phyloP scores from a whole-genome alignment of 64 coral and sea anemone genomes.

The Orbicella faveolata region DNA sequence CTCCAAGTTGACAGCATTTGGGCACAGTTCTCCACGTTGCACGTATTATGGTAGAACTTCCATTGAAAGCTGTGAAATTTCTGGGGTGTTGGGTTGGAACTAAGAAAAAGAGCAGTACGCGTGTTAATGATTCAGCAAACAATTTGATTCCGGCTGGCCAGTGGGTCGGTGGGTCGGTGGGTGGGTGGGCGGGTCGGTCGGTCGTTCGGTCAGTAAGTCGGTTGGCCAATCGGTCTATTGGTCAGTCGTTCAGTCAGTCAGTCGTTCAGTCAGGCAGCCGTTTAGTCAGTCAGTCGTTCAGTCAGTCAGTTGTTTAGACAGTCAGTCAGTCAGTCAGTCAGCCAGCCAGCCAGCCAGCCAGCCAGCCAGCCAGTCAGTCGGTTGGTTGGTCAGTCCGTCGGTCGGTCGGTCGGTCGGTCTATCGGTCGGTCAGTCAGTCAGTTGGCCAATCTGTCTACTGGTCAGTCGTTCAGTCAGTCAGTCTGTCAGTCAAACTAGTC shows the following conservation, averaged over 20 bases:
- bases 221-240: not conserved
- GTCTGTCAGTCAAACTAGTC: not conserved
- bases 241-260: not conserved
- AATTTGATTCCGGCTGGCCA: not conserved
- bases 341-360: not conserved
- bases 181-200: not conserved
- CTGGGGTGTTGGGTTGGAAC: conserved; percentile 24
- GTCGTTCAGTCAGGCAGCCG: not conserved
- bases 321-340: not conserved
- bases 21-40: conserved; percentile 59
- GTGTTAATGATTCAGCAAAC: not conserved
- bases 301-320: not conserved
- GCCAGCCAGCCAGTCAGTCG: not conserved
- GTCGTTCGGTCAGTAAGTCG: not conserved
- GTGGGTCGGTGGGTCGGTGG: not conserved
- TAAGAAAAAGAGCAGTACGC: conserved; percentile 18
- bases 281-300: not conserved
- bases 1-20: conserved; percentile 47
- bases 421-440: not conserved
- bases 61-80: conserved; percentile 60
- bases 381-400: not conserved
- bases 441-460: too few relatives aligned
- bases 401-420: not conserved
- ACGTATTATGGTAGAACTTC: conserved; percentile 55
- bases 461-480: not conserved